These are phyloP conservation scores for Fragum whitleyi DNA, from an alignment of 2,888 invertebrate genomes.

Conservation along the genomic window DNA sequence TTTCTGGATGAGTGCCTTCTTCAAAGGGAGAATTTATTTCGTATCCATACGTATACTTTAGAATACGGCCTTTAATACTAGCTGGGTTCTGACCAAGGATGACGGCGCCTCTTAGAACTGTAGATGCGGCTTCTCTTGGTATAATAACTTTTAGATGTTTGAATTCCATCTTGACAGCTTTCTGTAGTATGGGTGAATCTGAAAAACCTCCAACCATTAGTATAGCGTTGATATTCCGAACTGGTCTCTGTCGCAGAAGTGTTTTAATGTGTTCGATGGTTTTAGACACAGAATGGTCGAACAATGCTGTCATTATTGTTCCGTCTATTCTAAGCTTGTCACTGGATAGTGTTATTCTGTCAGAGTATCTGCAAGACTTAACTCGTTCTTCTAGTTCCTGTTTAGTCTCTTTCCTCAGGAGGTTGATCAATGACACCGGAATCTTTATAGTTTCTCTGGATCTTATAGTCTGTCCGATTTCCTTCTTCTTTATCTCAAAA, in stretches of 20 bases:
- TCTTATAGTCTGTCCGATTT: slow-evolving; percentile 13
- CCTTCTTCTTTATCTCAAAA: slow-evolving; percentile 52
- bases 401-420: slow-evolving; percentile 17
- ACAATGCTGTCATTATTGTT: background rate
- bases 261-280: slow-evolving; percentile 12
- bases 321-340: slow-evolving; percentile 12
- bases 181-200: slow-evolving; percentile 23
- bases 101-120: slow-evolving; percentile 35
- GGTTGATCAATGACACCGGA: slow-evolving; percentile 13
- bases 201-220: slow-evolving; percentile 40
- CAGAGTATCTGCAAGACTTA: background rate
- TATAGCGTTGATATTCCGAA: background rate
- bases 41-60: slow-evolving; percentile 31
- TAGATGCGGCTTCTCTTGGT: slow-evolving; percentile 16
- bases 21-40: background rate
- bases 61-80: slow-evolving; percentile 18
- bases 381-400: slow-evolving; percentile 24
- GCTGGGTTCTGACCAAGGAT: slow-evolving; percentile 30
- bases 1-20: slow-evolving; percentile 6
- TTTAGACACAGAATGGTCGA: background rate
- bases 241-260: background rate
- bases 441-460: slow-evolving; percentile 21
- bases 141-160: slow-evolving; percentile 11
- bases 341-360: background rate
- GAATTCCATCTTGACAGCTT: slow-evolving; percentile 6